Evolutionary conservation across 2,888 invertebrate genomes (phyloP).

Genomic region (Enchytraeus crypticus): DNA sequence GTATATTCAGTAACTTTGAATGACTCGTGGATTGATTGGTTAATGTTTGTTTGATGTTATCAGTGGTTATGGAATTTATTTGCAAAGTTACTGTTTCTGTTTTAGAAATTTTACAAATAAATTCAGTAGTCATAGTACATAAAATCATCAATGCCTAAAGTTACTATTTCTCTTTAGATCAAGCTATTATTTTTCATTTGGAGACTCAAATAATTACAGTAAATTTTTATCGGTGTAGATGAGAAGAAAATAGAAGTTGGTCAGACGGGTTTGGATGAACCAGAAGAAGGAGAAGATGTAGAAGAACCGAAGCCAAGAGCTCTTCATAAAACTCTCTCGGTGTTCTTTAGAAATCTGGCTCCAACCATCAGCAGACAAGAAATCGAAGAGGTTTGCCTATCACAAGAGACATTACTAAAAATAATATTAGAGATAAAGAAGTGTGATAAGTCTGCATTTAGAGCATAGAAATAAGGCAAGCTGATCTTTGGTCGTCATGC

Average conservation of each 20-base stretch:
- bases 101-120: no score
- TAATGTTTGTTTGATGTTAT: no score
- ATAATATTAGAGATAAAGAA: no score
- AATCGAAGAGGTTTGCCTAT: conserved; percentile 80
- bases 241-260: conserved; percentile 14
- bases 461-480: no score
- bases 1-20: no score
- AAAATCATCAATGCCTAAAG: neutral
- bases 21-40: no score
- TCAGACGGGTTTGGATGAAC: conserved; percentile 5
- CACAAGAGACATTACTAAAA: no score
- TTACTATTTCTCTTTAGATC: neutral
- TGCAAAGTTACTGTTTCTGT: no score
- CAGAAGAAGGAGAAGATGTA: conserved; percentile 8
- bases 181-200: neutral
- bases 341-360: conserved; percentile 88
- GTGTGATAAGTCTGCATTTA: no score
- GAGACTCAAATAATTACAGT: no score
- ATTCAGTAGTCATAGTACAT: neutral
- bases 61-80: no score
- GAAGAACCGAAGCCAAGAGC: conserved; percentile 47
- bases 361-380: conserved; percentile 92
- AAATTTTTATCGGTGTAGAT: neutral
- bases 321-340: conserved; percentile 89
- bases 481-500: no score